Evolutionary conservation across 1,140 invertebrate species (phyloP).

Genomic region (Pemphigus obesinymphae): DNA sequence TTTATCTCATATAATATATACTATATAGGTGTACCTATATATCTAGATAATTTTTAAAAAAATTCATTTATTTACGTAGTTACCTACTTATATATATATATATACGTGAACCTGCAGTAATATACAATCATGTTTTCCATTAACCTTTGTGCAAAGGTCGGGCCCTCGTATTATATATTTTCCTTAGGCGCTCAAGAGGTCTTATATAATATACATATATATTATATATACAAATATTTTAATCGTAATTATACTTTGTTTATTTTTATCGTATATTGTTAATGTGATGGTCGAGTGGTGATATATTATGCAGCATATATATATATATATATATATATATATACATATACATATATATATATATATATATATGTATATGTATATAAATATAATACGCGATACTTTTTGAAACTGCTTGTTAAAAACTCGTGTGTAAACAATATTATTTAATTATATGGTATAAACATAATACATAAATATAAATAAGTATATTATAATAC

Average conservation of each 20-base stretch:
- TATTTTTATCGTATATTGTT: background rate
- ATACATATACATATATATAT: background rate
- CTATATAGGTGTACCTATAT: background rate
- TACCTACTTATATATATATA: too few relatives aligned
- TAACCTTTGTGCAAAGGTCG: conserved; percentile 1
- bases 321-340: background rate
- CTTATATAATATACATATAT: background rate
- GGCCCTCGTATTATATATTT: background rate
- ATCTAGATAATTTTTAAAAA: too few relatives aligned
- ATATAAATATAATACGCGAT: too few relatives aligned
- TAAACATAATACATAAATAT: background rate
- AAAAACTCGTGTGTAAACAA: conserved; percentile 5
- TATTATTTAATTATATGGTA: background rate
- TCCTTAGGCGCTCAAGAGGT: too few relatives aligned
- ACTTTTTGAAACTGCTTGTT: background rate
- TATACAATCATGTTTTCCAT: background rate
- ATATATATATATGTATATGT: background rate
- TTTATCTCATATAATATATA: background rate
- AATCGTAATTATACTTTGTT: background rate
- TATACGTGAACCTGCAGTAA: background rate
- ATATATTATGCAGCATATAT: too few relatives aligned
- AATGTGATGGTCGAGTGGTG: too few relatives aligned
- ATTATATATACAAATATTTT: background rate
- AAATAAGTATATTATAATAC: background rate
- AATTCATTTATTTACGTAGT: too few relatives aligned